Evolutionary conservation across 2,113 vertebrate genomes (phyloP).

Genomic region (Ptyas mucosa): DNA sequence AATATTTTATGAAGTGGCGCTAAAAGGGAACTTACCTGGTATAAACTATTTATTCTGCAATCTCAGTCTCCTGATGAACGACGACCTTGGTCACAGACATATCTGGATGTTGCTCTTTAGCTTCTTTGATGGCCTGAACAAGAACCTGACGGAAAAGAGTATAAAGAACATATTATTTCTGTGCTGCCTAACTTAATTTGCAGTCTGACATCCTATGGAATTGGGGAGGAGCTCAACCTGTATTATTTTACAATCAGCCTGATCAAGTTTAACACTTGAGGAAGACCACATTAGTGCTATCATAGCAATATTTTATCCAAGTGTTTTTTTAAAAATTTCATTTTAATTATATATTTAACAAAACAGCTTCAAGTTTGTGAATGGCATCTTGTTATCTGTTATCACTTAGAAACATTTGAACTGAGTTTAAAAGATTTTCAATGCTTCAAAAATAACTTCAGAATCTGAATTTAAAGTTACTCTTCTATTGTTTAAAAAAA

Average conservation of each 20-base stretch:
- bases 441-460: background rate
- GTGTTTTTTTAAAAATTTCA: background rate
- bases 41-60: constrained; percentile 78
- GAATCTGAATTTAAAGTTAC: background rate
- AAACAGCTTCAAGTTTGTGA: background rate
- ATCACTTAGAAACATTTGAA: background rate
- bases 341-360: background rate
- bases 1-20: background rate
- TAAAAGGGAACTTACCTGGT: background rate
- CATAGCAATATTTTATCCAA: background rate
- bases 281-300: background rate
- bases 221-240: background rate
- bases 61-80: constrained; percentile 96
- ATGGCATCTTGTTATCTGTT: background rate
- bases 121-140: constrained; percentile 94
- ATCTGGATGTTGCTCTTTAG: constrained; percentile 95
- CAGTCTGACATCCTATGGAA: background rate
- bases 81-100: constrained; percentile 99
- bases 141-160: constrained; percentile 75
- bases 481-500: background rate
- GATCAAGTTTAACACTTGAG: background rate
- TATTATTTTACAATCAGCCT: background rate
- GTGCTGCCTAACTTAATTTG: background rate
- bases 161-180: background rate
- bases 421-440: background rate